A percentile compares a stretch with the other conserved stretches of the same genome.
Evolutionary conservation across 1,140 invertebrate species (phyloP).

Genomic region (Lepidurus packardi): DNA sequence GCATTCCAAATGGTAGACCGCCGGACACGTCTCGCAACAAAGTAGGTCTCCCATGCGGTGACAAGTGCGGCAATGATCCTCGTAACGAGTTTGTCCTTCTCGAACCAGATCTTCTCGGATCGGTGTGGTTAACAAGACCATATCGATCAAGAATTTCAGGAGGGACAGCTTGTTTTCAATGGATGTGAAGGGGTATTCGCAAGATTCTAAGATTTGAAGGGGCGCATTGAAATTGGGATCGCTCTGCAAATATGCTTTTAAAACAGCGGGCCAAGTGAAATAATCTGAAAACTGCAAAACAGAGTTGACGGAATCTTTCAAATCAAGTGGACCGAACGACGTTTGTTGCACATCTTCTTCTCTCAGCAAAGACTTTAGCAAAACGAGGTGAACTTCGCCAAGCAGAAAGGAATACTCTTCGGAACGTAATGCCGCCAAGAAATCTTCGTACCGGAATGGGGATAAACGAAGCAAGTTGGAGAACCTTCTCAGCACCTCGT

Average conservation of each 20-base stretch:
- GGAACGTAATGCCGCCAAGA: slow-evolving; percentile 82
- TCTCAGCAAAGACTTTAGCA: slow-evolving; percentile 81
- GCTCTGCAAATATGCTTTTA: slow-evolving; percentile 82
- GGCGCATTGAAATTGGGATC: slow-evolving; percentile 67
- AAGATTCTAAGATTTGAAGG: slow-evolving; percentile 47
- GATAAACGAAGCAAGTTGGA: slow-evolving; percentile 80
- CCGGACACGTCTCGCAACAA: slow-evolving; percentile 94
- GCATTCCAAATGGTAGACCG: slow-evolving; percentile 93
- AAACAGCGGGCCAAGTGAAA: slow-evolving; percentile 89
- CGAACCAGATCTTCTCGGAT: slow-evolving; percentile 86
- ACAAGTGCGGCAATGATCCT: slow-evolving; percentile 91
- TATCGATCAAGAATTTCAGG: slow-evolving; percentile 84
- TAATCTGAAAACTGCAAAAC: slow-evolving; percentile 84
- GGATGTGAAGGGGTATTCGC: slow-evolving; percentile 82
- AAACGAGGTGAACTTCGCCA: slow-evolving; percentile 84
- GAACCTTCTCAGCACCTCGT: slow-evolving; percentile 90
- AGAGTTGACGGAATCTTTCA: slow-evolving; percentile 93
- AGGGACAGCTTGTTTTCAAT: slow-evolving; percentile 78
- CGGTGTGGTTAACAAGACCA: slow-evolving; percentile 87
- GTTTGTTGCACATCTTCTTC: slow-evolving; percentile 94
- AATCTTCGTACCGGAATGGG: slow-evolving; percentile 92
- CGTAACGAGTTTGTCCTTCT: slow-evolving; percentile 77
- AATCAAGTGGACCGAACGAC: slow-evolving; percentile 89
- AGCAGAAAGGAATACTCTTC: slow-evolving; percentile 87
- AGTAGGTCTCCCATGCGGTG: slow-evolving; percentile 89